phyloP scores from a whole-genome alignment of 2,888 invertebrate genomes.

The Eupithecia exiguata region DNA sequence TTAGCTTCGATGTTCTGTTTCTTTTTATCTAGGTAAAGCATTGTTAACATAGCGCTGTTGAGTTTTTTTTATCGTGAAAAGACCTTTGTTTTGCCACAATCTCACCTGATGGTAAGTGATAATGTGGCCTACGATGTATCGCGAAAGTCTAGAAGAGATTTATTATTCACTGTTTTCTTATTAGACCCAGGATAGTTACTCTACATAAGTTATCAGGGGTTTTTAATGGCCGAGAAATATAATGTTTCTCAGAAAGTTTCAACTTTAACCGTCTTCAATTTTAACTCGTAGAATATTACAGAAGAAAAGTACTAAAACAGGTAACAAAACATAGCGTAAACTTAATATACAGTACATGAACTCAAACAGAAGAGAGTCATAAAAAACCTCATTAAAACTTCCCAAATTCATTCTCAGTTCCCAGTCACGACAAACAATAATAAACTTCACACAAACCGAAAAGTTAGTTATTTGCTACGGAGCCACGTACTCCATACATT shows the following conservation, averaged over 20 bases:
- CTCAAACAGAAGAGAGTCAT: conserved; percentile 42
- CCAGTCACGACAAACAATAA: conserved; percentile 58
- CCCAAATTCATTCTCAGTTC: conserved; percentile 53
- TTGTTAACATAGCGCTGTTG: background rate
- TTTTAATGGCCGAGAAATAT: background rate
- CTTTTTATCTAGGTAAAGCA: background rate
- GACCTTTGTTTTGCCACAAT: background rate
- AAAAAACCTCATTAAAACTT: conserved; percentile 63
- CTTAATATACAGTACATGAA: conserved; percentile 23
- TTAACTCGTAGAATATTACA: background rate
- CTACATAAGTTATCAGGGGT: background rate
- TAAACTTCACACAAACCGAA: conserved; percentile 58
- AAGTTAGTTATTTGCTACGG: conserved; percentile 60
- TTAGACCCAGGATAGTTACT: background rate
- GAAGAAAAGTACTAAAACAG: background rate
- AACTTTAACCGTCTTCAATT: background rate
- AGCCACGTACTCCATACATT: conserved; percentile 66
- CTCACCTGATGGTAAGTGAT: background rate
- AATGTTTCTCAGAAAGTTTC: background rate
- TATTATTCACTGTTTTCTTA: background rate
- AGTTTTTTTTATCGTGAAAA: background rate
- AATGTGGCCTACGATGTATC: background rate
- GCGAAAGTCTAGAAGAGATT: background rate
- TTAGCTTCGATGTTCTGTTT: background rate
- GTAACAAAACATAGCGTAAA: background rate